phyloP scores from a whole-genome alignment of 2,888 invertebrate species.

The Limnephilus lunatus region DNA sequence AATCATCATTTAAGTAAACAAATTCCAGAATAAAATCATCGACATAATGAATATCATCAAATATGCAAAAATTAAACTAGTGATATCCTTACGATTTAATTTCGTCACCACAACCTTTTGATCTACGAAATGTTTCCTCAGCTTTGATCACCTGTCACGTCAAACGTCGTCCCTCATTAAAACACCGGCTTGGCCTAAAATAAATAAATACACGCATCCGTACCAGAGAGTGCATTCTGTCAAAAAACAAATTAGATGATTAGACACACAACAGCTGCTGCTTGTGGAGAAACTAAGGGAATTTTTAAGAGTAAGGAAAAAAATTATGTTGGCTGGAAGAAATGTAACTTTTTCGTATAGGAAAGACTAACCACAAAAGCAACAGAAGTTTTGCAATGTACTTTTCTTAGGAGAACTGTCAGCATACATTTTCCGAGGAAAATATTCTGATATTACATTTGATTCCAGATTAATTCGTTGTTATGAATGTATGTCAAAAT shows the following conservation, averaged over 20 bases:
- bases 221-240: not conserved
- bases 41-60: not conserved
- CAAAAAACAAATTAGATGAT: slow-evolving; percentile 17
- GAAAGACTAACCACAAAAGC: not conserved
- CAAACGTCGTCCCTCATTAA: not conserved
- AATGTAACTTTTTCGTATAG: not conserved
- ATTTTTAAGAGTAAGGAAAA: not conserved
- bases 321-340: not conserved
- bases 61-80: not conserved
- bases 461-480: no score
- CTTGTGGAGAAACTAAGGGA: not conserved
- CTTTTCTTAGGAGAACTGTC: no score
- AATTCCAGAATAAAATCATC: not conserved
- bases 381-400: no score
- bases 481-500: no score
- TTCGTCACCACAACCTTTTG: not conserved
- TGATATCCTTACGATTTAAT: not conserved
- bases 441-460: no score
- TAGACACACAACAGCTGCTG: not conserved
- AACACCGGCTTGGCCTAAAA: not conserved
- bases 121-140: not conserved
- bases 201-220: not conserved
- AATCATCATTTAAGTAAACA: not conserved
- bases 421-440: no score
- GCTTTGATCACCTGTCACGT: not conserved